Base-by-base conservation (phyloP, 53 echinoderm and acorn worm species). In the Paelopatides confundens region DNA sequence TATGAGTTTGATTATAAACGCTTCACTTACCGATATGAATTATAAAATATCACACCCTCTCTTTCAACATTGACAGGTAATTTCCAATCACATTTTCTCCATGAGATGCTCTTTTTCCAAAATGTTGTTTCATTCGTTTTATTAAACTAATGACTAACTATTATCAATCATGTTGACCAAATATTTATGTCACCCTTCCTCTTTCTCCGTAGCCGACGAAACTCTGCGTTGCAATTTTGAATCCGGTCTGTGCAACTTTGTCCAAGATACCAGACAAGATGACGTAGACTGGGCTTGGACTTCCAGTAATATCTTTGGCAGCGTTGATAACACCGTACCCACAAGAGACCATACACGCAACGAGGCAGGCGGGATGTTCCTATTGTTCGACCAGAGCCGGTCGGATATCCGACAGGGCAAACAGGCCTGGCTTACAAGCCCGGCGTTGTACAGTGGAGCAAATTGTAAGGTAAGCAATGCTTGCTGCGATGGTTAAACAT, bases 271-370 rank as follows among this genome's bases (percentile, higher is more conserved):
- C 2, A 49, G 32, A 35, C 81, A 71, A 85, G 93, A 94, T n/a
- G 64, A 36, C 69, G 34, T 62, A 52, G 63, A 71, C 33, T 90
- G 91, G 91, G 35, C 43, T 8, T 40, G 81, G 27, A 86, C 86
- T 0, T 90, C 91, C 11, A 92, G 86, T 32, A 90, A 81, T 15
- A 43, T 89, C 48, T 89, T 85, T 10, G 78, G 69, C 35, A 86
- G 88, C n/a, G 78, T 36, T 27, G 89, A 79, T 31, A 92, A 92
- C 10, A 83, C 83, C 17, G 94, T 90, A 49, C 96, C 96, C 15
- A 89, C 94, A 5, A 71, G 90, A 11, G 94, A 94, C 74, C 94
- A 94, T 87, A 90, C 96, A 15, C 79, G 85, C 4, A 91, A 91
- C 69, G 87, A 87, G 34, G 64, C 76, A 31, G 89, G 53, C 23